Conservation (phyloP, 1,140 invertebrate genomes). For the Brachionus paranguensis region DNA sequence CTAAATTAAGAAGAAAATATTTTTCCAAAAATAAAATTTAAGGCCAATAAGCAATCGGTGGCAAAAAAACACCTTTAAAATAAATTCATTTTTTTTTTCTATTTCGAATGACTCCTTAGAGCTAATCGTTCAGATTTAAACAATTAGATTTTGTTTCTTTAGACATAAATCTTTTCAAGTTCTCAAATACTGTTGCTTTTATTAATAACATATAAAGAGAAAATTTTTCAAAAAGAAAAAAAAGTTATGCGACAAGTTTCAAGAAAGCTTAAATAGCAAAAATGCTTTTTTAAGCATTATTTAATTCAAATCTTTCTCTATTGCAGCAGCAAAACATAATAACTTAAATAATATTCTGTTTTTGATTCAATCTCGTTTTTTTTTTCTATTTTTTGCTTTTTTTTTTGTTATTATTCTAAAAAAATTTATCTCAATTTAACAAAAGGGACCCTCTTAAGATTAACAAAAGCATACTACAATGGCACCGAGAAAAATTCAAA, state of each 20-base stretch:
- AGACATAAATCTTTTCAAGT: constrained; percentile 5
- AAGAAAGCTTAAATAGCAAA: constrained; percentile 25
- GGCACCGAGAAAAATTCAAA: neutral
- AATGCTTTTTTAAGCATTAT: constrained; percentile 12
- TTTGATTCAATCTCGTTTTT: neutral
- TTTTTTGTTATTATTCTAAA: neutral
- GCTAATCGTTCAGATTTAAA: neutral
- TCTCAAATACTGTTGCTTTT: neutral
- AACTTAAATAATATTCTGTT: constrained; percentile 11
- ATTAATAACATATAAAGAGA: neutral
- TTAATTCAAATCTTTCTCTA: constrained; percentile 17
- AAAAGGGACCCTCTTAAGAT: constrained; percentile 9
- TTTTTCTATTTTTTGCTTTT: neutral
- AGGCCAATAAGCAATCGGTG: neutral
- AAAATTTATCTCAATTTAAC: neutral
- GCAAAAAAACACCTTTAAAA: neutral
- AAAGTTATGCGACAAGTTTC: constrained; percentile 17
- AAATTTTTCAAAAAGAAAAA: neutral
- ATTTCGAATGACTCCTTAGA: neutral
- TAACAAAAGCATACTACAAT: neutral
- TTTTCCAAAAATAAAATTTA: neutral
- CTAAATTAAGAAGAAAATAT: neutral
- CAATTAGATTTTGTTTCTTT: neutral
- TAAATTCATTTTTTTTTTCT: neutral
- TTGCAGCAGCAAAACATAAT: neutral